These are phyloP conservation scores for Charadrius vociferus DNA, from an alignment of 2,113 vertebrate genomes.

Conservation along the genomic window DNA sequence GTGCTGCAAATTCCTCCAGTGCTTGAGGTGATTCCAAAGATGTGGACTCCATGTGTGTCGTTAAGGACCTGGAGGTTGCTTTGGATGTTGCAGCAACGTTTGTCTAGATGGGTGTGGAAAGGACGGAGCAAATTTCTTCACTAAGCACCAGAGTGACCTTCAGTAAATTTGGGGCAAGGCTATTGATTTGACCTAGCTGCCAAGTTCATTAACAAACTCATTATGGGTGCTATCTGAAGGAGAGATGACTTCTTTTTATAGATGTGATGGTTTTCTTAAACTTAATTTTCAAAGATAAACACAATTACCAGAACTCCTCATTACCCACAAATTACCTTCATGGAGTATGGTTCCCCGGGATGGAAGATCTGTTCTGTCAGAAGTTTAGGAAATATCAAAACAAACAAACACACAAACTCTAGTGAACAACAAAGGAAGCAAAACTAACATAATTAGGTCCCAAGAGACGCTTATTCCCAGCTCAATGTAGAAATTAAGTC, in stretches of 20 bases:
- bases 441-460: conserved; percentile 37
- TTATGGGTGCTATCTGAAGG: background rate
- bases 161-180: background rate
- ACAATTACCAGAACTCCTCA: background rate
- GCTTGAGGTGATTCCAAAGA: background rate
- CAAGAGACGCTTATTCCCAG: background rate
- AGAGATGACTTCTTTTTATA: background rate
- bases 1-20: background rate
- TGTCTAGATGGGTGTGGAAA: background rate
- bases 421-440: background rate
- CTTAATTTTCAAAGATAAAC: background rate
- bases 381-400: conserved; percentile 3
- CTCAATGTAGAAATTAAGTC: conserved; percentile 4
- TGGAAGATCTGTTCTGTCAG: background rate
- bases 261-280: background rate
- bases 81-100: background rate
- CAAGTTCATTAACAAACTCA: background rate
- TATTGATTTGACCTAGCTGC: background rate
- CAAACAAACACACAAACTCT: background rate
- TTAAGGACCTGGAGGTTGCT: background rate
- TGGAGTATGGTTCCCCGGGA: background rate
- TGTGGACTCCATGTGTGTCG: rapidly evolving
- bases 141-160: background rate
- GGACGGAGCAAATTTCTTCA: background rate
- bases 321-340: background rate